Evolutionary conservation across 2,888 invertebrate genomes (phyloP).

Genomic region (Muschampia plurimacula): DNA sequence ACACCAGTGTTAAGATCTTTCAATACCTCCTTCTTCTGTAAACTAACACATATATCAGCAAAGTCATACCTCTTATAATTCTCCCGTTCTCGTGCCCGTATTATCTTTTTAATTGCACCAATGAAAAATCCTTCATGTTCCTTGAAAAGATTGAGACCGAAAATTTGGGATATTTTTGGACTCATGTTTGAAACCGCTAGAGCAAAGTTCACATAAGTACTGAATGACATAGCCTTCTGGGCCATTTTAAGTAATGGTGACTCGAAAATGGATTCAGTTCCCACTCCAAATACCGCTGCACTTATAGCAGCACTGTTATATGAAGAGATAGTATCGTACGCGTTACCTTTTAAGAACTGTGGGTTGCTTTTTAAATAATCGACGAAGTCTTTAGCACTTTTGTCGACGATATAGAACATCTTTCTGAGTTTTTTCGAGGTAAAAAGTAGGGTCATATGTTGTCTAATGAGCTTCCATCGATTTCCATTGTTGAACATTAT

Average conservation of each 20-base stretch:
- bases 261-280: too few relatives aligned
- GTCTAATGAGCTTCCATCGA: slow-evolving; percentile 69
- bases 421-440: slow-evolving; percentile 66
- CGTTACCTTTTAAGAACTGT: too few relatives aligned
- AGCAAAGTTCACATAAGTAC: too few relatives aligned
- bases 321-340: too few relatives aligned
- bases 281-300: too few relatives aligned
- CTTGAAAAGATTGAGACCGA: slow-evolving; percentile 36
- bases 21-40: slow-evolving; percentile 53
- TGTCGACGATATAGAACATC: slow-evolving; percentile 68
- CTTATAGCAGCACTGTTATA: too few relatives aligned
- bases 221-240: too few relatives aligned
- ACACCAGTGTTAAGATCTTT: slow-evolving; percentile 57
- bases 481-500: slow-evolving; percentile 57
- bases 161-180: slow-evolving; percentile 43
- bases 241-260: too few relatives aligned
- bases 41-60: slow-evolving; percentile 46
- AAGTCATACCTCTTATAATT: slow-evolving; percentile 48
- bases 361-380: too few relatives aligned
- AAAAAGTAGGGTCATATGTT: slow-evolving; percentile 67
- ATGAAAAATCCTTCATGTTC: slow-evolving; percentile 48
- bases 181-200: too few relatives aligned
- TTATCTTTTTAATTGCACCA: slow-evolving; percentile 46
- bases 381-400: slow-evolving; percentile 63
- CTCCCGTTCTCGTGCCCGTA: slow-evolving; percentile 43